phyloP scores from a whole-genome alignment of 1,140 invertebrate genomes.

The Drosophila pruinosa region DNA sequence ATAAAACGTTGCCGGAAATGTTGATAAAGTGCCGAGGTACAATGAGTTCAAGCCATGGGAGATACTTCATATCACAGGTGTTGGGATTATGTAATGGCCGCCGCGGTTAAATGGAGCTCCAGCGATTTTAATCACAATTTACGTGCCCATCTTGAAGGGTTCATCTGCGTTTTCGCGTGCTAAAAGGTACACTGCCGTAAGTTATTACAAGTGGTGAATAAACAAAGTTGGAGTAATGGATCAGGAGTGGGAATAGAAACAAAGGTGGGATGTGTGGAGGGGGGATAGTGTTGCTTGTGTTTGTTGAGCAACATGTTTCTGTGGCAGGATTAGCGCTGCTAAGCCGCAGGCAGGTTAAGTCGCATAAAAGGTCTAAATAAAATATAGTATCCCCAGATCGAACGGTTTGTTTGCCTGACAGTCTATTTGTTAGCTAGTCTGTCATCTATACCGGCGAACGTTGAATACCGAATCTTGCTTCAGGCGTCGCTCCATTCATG shows the following conservation, averaged over 20 bases:
- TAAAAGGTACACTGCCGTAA: slow-evolving; percentile 52
- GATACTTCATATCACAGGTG: too few relatives aligned
- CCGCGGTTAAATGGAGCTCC: slow-evolving; percentile 79
- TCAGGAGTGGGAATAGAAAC: too few relatives aligned
- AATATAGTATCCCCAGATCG: slow-evolving; percentile 23
- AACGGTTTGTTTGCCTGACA: not conserved
- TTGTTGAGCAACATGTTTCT: slow-evolving; percentile 42
- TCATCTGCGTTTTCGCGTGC: slow-evolving; percentile 25
- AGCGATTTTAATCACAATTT: slow-evolving; percentile 81
- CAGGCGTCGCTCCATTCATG: slow-evolving; percentile 61
- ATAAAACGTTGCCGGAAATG: slow-evolving; percentile 68
- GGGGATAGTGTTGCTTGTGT: not conserved
- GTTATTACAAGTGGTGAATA: slow-evolving; percentile 47
- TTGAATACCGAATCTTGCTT: not conserved
- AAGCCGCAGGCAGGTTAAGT: slow-evolving; percentile 35
- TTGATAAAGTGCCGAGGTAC: slow-evolving; percentile 52
- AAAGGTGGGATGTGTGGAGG: not conserved
- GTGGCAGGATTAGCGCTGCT: slow-evolving; percentile 55
- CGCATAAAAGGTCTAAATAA: slow-evolving; percentile 37
- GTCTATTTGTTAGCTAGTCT: slow-evolving; percentile 6
- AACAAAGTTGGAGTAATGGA: too few relatives aligned
- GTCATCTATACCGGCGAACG: slow-evolving; percentile 24
- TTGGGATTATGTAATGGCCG: slow-evolving; percentile 60
- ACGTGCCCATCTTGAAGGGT: slow-evolving; percentile 58
- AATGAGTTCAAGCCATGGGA: not conserved